These are phyloP conservation scores for Naja naja DNA, from an alignment of 2,113 vertebrate species.

Conservation along the genomic window DNA sequence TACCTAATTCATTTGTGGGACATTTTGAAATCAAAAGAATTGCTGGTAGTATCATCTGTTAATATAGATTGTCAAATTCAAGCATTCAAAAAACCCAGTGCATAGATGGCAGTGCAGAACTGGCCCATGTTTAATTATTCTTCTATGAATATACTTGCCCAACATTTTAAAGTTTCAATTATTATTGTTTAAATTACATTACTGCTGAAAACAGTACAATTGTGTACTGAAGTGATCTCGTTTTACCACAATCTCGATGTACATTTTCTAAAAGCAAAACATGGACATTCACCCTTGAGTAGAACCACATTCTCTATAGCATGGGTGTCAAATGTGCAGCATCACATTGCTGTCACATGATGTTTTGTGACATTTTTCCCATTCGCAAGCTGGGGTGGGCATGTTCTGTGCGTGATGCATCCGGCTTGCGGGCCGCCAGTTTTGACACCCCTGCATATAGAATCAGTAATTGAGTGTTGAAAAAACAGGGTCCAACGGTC, in stretches of 20 bases:
- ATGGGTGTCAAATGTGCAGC: too few species aligned
- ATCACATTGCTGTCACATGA: too few species aligned
- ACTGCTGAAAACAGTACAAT: background rate
- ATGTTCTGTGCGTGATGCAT: too few species aligned
- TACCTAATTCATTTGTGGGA: background rate
- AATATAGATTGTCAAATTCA: too few species aligned
- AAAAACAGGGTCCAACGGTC: background rate
- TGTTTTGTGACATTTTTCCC: too few species aligned
- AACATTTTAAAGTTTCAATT: background rate
- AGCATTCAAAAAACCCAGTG: background rate
- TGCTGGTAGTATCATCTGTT: background rate
- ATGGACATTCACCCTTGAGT: background rate
- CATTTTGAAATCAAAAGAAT: background rate
- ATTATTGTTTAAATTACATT: background rate
- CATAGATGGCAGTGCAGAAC: background rate
- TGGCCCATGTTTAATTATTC: background rate
- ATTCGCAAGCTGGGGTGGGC: too few species aligned
- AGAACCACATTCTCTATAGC: background rate
- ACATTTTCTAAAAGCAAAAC: background rate
- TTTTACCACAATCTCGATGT: background rate
- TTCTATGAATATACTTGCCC: background rate
- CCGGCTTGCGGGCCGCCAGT: too few species aligned
- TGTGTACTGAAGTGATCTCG: background rate
- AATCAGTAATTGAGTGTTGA: background rate
- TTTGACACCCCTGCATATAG: background rate